Evolutionary conservation across 2,888 invertebrate genomes (phyloP).

Genomic region (Agonopterix heracliana): DNA sequence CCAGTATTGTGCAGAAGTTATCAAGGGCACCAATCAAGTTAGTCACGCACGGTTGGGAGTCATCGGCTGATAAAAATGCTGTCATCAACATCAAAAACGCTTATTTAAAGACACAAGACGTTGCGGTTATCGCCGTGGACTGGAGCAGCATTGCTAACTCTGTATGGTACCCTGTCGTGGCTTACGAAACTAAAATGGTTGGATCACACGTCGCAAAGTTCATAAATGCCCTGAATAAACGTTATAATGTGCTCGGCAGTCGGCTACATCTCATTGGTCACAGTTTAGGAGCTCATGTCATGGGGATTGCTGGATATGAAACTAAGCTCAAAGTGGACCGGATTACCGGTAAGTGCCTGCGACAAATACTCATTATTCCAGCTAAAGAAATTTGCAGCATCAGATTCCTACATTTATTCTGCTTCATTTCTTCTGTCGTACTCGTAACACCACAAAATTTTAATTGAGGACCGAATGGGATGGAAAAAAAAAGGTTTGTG

Average conservation of each 20-base stretch:
- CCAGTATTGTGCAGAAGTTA: conserved; percentile 15
- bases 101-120: conserved; percentile 46
- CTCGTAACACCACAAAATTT: no score
- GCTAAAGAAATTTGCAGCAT: no score
- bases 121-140: conserved; percentile 58
- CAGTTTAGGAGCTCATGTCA: conserved; percentile 50
- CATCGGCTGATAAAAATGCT: conserved; percentile 43
- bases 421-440: no score
- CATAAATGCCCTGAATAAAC: conserved; percentile 24
- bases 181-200: conserved; percentile 33
- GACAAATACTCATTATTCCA: no score
- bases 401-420: no score
- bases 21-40: conserved; percentile 47
- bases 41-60: conserved; percentile 71
- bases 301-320: conserved; percentile 41
- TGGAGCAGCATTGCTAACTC: conserved; percentile 44
- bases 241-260: conserved; percentile 30
- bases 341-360: conserved; percentile 32
- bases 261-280: conserved; percentile 47
- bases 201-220: conserved; percentile 33
- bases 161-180: conserved; percentile 39
- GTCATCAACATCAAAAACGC: conserved; percentile 53
- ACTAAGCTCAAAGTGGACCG: conserved; percentile 26
- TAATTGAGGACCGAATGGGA: no score
- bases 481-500: no score